Conservation (phyloP, 2,888 invertebrate species). For the Electrophaes corylata region DNA sequence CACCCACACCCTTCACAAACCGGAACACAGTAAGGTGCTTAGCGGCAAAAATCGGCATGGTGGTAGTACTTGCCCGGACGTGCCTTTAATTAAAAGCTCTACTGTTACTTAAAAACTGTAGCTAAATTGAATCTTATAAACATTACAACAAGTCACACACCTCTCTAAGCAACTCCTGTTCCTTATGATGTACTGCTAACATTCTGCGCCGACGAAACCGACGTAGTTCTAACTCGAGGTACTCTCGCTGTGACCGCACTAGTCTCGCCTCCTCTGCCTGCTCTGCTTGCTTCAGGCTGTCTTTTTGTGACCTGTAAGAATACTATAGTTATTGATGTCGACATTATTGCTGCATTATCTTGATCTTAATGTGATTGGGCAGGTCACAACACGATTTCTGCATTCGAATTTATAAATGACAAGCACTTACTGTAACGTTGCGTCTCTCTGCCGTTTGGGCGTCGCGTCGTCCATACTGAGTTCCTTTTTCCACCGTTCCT, state of each 20-base stretch:
- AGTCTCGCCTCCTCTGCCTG: slow-evolving; percentile 95
- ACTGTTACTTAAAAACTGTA: too few relatives aligned
- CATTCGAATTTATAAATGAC: too few relatives aligned
- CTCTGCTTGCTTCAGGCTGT: slow-evolving; percentile 95
- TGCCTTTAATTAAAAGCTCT: too few relatives aligned
- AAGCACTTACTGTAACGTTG: slow-evolving; percentile 90
- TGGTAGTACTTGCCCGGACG: too few relatives aligned
- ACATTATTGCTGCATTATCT: too few relatives aligned
- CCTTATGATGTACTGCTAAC: slow-evolving; percentile 93
- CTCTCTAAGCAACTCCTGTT: slow-evolving; percentile 95
- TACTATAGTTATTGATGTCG: background rate
- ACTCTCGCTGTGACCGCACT: slow-evolving; percentile 94
- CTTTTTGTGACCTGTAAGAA: slow-evolving; percentile 92
- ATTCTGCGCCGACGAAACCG: slow-evolving; percentile 96
- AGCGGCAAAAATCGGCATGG: too few relatives aligned
- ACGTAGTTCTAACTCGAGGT: slow-evolving; percentile 95
- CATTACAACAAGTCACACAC: slow-evolving; percentile 68
- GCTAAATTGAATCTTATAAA: background rate
- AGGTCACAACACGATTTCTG: too few relatives aligned
- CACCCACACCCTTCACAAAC: too few relatives aligned
- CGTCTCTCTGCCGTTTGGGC: slow-evolving; percentile 95
- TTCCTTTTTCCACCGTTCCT: slow-evolving; percentile 98
- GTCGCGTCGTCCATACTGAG: slow-evolving; percentile 96
- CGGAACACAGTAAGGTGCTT: too few relatives aligned
- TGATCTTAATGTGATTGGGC: too few relatives aligned